Evolutionary conservation across 2,113 vertebrate genomes (phyloP).

Genomic region (Notiomystis cincta): DNA sequence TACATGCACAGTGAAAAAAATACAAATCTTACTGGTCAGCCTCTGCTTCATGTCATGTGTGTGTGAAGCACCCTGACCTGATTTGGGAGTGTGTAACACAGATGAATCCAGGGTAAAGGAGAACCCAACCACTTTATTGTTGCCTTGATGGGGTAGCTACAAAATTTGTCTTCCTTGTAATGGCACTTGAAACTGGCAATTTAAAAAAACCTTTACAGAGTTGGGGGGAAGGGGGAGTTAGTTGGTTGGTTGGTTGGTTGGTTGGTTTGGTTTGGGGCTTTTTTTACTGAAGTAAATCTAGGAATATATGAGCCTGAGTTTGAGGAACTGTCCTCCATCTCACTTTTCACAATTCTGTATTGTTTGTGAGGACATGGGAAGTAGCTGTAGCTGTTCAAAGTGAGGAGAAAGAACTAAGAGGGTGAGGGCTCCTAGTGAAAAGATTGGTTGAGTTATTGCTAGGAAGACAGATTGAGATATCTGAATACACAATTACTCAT

Average conservation of each 20-base stretch:
- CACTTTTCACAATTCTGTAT: neutral
- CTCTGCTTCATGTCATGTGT: neutral
- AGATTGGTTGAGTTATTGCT: neutral
- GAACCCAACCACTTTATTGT: neutral
- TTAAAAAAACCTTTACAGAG: neutral
- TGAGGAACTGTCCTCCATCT: neutral
- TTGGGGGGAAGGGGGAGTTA: accelerated
- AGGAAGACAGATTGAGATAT: neutral
- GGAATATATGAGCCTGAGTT: neutral
- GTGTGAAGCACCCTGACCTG: neutral
- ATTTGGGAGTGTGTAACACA: neutral
- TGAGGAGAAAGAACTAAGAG: neutral
- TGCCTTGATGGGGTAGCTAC: neutral
- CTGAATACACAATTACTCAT: neutral
- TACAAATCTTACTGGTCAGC: neutral
- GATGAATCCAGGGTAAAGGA: neutral
- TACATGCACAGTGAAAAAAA: neutral
- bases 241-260: neutral
- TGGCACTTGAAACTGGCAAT: neutral
- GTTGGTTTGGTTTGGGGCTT: neutral
- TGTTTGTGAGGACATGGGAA: neutral
- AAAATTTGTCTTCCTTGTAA: neutral
- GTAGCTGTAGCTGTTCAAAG: neutral
- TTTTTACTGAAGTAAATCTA: neutral
- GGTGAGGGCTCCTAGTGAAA: neutral